These are phyloP conservation scores for Pogonognathellus flavescens DNA, from an alignment of 1,140 invertebrate species.

Conservation along the genomic window DNA sequence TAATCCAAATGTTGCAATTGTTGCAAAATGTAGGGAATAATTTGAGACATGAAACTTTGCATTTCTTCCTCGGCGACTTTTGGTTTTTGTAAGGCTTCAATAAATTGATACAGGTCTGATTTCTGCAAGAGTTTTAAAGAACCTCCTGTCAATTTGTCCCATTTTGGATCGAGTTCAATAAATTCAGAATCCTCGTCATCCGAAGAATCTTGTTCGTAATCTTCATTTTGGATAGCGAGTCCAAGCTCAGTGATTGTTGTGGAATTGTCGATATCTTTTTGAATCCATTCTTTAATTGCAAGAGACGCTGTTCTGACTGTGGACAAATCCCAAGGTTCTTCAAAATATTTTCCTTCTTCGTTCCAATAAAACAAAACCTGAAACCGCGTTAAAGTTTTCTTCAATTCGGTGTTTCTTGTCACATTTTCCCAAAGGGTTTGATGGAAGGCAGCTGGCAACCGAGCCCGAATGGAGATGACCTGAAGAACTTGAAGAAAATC, in stretches of 20 bases:
- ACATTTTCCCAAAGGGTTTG: background rate
- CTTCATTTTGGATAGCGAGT: background rate
- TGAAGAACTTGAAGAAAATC: conserved; percentile 19
- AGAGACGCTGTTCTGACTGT: background rate
- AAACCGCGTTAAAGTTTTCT: background rate
- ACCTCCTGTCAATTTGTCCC: conserved; percentile 8
- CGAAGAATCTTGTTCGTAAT: background rate
- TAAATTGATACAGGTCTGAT: background rate
- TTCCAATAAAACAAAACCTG: conserved; percentile 16
- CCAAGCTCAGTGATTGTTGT: background rate
- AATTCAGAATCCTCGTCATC: background rate
- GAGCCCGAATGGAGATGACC: background rate
- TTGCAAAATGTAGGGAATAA: conserved; percentile 16
- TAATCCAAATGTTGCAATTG: background rate
- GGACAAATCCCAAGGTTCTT: conserved; percentile 6
- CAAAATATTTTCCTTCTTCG: background rate
- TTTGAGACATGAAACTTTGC: conserved; percentile 25
- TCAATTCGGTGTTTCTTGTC: background rate
- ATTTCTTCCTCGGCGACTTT: conserved; percentile 1
- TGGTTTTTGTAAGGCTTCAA: background rate
- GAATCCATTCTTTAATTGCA: background rate
- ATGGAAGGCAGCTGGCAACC: background rate
- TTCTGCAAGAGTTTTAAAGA: background rate
- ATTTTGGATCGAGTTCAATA: background rate
- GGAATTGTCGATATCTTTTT: background rate